Evolutionary conservation across 2,113 vertebrate species (phyloP).

Genomic region (Heterotis niloticus): DNA sequence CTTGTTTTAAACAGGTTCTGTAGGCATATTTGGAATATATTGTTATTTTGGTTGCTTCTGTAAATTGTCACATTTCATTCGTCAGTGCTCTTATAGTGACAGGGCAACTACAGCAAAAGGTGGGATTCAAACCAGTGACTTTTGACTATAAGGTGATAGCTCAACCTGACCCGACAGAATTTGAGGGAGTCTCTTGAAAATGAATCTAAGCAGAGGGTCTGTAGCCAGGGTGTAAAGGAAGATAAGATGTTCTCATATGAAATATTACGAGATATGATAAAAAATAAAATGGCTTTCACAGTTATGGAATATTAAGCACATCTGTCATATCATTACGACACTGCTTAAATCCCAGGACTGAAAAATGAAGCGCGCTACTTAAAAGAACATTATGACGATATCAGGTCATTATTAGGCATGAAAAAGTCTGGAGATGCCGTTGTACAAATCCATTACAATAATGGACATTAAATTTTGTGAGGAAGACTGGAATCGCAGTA

Average conservation of each 20-base stretch:
- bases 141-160: no score
- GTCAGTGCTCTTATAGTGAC: no score
- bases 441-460: slow-evolving; percentile 12
- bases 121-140: no score
- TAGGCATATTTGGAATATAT: neutral
- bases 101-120: no score
- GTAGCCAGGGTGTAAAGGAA: neutral
- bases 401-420: slow-evolving; percentile 2
- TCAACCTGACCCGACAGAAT: no score
- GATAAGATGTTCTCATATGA: neutral
- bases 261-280: neutral
- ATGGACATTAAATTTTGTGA: slow-evolving; percentile 11
- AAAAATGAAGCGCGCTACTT: neutral
- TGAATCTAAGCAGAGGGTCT: neutral
- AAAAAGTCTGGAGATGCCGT: neutral
- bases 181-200: no score
- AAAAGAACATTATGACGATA: slow-evolving; percentile 11
- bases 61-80: neutral
- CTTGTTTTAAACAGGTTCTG: neutral
- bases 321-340: neutral
- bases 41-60: neutral
- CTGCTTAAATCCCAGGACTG: slow-evolving; percentile 9
- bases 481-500: slow-evolving; percentile 6
- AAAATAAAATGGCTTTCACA: neutral
- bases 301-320: neutral